Evolutionary conservation across 2,113 vertebrate genomes (phyloP).

Genomic region (Dolichotis patagonum): DNA sequence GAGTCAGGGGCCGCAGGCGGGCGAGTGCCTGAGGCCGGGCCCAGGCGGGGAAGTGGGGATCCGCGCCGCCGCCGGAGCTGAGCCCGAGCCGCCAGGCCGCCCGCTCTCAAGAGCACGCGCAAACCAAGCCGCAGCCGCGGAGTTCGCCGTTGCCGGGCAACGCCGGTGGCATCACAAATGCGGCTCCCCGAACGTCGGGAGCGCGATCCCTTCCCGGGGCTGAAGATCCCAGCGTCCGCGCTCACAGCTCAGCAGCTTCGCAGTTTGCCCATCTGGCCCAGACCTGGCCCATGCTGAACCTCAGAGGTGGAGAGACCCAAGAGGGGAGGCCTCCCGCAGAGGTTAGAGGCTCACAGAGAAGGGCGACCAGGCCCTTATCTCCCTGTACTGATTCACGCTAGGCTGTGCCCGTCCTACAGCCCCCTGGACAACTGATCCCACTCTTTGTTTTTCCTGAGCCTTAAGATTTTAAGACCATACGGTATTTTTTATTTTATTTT

Average conservation of each 20-base stretch:
- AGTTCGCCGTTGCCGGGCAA: slow-evolving; percentile 88
- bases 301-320: too few species aligned
- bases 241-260: neutral
- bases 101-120: neutral
- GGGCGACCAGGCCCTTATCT: neutral
- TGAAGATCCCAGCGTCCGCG: neutral
- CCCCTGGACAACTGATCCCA: neutral
- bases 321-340: neutral
- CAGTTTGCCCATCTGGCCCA: neutral
- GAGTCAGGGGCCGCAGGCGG: neutral
- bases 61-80: slow-evolving; percentile 43
- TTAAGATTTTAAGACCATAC: neutral
- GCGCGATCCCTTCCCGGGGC: neutral
- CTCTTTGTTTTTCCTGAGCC: neutral
- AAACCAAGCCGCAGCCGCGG: neutral
- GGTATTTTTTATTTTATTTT: too few species aligned
- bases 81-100: slow-evolving; percentile 28
- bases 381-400: neutral
- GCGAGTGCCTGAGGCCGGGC: slow-evolving; percentile 38
- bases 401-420: neutral
- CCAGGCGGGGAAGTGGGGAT: slow-evolving; percentile 29
- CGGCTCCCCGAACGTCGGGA: fast-evolving
- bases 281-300: neutral
- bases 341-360: neutral
- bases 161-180: slow-evolving; percentile 64